Conservation (phyloP, 2,888 invertebrate species). For the Xestia ashworthii region DNA sequence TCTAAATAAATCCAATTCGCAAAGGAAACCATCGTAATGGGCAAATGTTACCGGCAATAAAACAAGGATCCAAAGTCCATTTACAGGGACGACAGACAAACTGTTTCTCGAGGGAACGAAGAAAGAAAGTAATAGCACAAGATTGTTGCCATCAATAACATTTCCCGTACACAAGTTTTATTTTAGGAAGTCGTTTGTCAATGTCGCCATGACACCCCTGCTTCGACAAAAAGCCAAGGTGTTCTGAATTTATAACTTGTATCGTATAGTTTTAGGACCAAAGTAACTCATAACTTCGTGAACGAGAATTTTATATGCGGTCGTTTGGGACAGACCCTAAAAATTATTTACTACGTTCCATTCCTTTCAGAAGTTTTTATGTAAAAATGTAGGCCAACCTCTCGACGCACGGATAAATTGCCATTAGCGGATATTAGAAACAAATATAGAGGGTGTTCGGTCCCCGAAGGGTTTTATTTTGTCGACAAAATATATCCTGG, state of each 20-base stretch:
- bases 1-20: conserved; percentile 41
- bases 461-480: conserved; percentile 22
- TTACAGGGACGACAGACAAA: conserved; percentile 50
- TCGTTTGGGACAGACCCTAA: conserved; percentile 55
- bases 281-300: conserved; percentile 59
- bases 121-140: conserved; percentile 51
- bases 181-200: conserved; percentile 65
- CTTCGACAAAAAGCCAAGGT: conserved; percentile 52
- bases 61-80: conserved; percentile 60
- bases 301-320: conserved; percentile 63
- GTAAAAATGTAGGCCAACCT: conserved; percentile 58
- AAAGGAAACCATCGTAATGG: conserved; percentile 38
- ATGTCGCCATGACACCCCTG: conserved; percentile 52
- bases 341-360: conserved; percentile 60
- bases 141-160: conserved; percentile 63
- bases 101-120: conserved; percentile 44
- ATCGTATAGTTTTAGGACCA: conserved; percentile 55
- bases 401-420: conserved; percentile 52
- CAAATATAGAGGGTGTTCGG: conserved; percentile 47
- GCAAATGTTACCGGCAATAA: conserved; percentile 59
- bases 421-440: conserved; percentile 59
- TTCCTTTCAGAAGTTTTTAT: conserved; percentile 47
- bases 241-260: conserved; percentile 64
- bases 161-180: conserved; percentile 57
- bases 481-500: conserved; percentile 10